Base-by-base conservation (phyloP, 2,888 invertebrate species). In the Andrena fulva region DNA sequence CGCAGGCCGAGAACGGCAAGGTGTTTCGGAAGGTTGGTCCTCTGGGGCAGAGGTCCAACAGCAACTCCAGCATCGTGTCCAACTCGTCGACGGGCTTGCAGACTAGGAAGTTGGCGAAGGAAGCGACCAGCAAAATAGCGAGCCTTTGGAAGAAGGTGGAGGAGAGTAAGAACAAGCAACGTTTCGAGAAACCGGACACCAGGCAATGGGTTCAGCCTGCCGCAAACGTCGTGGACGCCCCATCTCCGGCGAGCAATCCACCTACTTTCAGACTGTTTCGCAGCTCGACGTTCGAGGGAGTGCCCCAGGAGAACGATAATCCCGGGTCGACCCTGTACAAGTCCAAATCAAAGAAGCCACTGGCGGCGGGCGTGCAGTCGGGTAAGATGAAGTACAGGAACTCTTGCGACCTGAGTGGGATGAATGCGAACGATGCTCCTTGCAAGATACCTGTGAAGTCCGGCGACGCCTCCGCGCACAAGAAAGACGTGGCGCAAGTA, bases 81-180 rank as follows among this genome's bases (percentile, higher is more conserved):
- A 91, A 91, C 74, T 85, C 89, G 35, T 82, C 89, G 3, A 35
- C 82, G 0, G 77, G 85, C 63, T 74, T 82, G 81, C 89, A 94
- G 31, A 92, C 92, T 0, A 93, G 94, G 64, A 93, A 95, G 20
- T 72, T 91, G 70, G 85, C 92, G 42, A 96, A 96, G 93, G 96
- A 96, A 85, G 96, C 96, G 0, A 96, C 97, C 12, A 97, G 97
- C 92, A 97, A 97, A 93, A 97, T 98, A 72, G 97, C 97, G 0
- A 96, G 95, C 89, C 93, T 98, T 20, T 97, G 97, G 97, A 97
- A 97, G 90, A 96, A 96, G 91, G 97, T 97, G 0, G 97, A 97
- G 89, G 96, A 96, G 77, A 95, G 94, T 54, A 96, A 96, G 86
- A 96, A 95, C 77, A 95, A 95, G 85, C 95, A 95, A 63, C 93